Evolutionary conservation across 2,888 invertebrate genomes (phyloP), one percentile per base, ranked within the genome.

Genomic region (Caenorhabditis sp.): DNA sequence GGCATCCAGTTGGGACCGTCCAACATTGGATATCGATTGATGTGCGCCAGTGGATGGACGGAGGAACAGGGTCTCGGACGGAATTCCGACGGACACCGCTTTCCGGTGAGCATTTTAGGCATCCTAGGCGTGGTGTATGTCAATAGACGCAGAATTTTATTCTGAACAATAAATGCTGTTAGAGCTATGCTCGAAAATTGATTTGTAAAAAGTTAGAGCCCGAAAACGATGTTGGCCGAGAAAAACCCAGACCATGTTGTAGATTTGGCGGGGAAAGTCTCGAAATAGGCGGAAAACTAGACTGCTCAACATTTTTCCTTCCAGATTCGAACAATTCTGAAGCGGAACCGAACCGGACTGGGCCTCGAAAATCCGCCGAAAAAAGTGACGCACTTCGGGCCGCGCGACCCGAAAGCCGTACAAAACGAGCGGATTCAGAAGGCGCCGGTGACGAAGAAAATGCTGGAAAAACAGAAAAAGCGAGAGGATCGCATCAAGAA

Each of bases 261-360:
- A n/a, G n/a, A n/a, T n/a, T n/a, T n/a, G n/a, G n/a, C n/a, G n/a
- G n/a, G n/a, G n/a, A n/a, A n/a, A n/a, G n/a, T n/a, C n/a, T n/a
- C n/a, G n/a, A n/a, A n/a, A n/a, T n/a, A n/a, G n/a, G n/a, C n/a
- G n/a, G n/a, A n/a, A n/a, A n/a, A n/a, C n/a, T n/a, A n/a, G n/a
- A n/a, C n/a, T n/a, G n/a, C n/a, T n/a, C n/a, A n/a, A n/a, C n/a
- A n/a, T n/a, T n/a, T n/a, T n/a, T 45, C 32, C 20, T 48, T 59
- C 26, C 50, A 55, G 63, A 91, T 94, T 0, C 94, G 93, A 91
- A 93, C 94, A 2, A 90, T 93, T 6, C 90, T 93, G 68, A 94
- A 95, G 88, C 91, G 92, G 79, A 93, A 94, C 85, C 92, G 93
- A 65, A 92, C 92, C 84, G 94, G 95, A 2, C 88, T 95, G 9